Base-by-base conservation (phyloP, 1,140 invertebrate species). In the Sinella curviseta region DNA sequence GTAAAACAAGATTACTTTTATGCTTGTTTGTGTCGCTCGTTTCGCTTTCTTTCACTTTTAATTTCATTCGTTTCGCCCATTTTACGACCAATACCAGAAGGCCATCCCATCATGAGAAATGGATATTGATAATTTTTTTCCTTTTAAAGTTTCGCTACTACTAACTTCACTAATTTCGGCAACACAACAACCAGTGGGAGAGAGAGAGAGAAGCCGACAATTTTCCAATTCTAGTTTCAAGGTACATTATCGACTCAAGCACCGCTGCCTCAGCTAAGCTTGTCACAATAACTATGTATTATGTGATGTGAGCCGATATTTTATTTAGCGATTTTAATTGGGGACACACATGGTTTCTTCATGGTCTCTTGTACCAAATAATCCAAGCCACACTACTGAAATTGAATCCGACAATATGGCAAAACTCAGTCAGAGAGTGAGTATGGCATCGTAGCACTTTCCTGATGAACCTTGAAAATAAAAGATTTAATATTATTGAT, bases 1-100 rank as follows among this genome's bases (percentile, higher is more conserved):
- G 55, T 60, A 60, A 26, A 60, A 60, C n/a, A 60, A 60, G 55
- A 60, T 60, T 60, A 24, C 55, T 60, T 60, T 24, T n/a, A n/a
- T n/a, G n/a, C n/a, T n/a, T n/a, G n/a, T n/a, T n/a, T n/a, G n/a
- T n/a, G n/a, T 60, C 24, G 24, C n/a, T 60, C 55, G 55, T 24
- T 60, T 60, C 55, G 55, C 55, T 60, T 60, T 60, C 55, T 60
- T 60, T 60, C 55, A 60, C 55, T 60, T 60, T 60, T 60, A n/a
- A 60, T 60, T 60, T 60, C 55, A 60, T 60, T 60, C 3, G 55
- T 24, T 60, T 60, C 55, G 55, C 55, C 55, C n/a, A 60, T 60
- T 60, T 60, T 60, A 60, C 55, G 55, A 60, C 55, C 55, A 60
- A 60, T 26, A 26, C 55, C 8, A 60, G n/a, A 60, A 60, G 55